These are phyloP conservation scores for Spea multiplicata DNA, from an alignment of 2,113 vertebrate species.

Conservation along the genomic window DNA sequence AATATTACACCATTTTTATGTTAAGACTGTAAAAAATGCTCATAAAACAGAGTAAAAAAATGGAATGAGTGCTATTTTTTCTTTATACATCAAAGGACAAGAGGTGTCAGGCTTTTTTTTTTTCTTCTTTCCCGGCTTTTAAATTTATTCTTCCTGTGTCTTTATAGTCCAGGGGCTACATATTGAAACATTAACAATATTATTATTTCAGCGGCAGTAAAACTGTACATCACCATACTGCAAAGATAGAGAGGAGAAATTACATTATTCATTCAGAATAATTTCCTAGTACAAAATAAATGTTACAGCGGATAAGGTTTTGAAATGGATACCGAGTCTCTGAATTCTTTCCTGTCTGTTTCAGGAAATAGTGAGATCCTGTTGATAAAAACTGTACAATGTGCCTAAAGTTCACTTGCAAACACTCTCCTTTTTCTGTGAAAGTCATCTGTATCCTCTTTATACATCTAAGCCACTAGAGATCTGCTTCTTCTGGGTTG, in stretches of 20 bases:
- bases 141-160: slow-evolving; percentile 52
- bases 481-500: slow-evolving; percentile 76
- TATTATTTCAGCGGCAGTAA: slow-evolving; percentile 58
- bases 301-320: slow-evolving; percentile 83
- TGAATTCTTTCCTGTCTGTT: slow-evolving; percentile 92
- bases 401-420: slow-evolving; percentile 90
- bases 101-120: slow-evolving; percentile 38
- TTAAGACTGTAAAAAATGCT: neutral
- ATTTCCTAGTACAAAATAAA: slow-evolving; percentile 81
- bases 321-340: slow-evolving; percentile 94
- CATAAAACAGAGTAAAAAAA: slow-evolving; percentile 19
- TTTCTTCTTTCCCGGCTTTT: slow-evolving; percentile 43
- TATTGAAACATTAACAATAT: slow-evolving; percentile 58
- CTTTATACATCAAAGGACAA: slow-evolving; percentile 40
- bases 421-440: slow-evolving; percentile 76
- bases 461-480: slow-evolving; percentile 78
- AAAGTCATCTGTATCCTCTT: slow-evolving; percentile 85
- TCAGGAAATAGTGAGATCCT: slow-evolving; percentile 92
- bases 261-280: slow-evolving; percentile 82
- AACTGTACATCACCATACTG: slow-evolving; percentile 54
- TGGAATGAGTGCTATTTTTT: slow-evolving; percentile 7
- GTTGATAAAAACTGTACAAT: slow-evolving; percentile 85
- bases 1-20: slow-evolving; percentile 4
- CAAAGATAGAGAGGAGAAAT: slow-evolving; percentile 54
- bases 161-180: slow-evolving; percentile 50